phyloP scores from a whole-genome alignment of 2,888 invertebrate genomes.

The Callosobruchus maculatus region DNA sequence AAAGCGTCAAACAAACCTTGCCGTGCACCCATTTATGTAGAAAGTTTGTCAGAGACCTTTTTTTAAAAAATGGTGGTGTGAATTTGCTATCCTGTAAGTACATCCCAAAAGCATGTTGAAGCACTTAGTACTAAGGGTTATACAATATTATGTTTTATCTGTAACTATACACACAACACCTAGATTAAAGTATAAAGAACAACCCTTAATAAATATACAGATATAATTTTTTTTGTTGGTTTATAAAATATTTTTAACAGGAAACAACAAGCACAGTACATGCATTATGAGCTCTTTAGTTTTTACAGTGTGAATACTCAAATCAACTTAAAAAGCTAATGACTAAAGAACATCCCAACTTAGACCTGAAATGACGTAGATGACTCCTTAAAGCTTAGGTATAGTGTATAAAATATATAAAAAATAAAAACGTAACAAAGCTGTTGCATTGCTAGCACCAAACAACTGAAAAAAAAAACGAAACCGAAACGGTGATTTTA shows the following conservation, averaged over 20 bases:
- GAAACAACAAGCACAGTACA: slow-evolving; percentile 46
- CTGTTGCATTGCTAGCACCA: not conserved
- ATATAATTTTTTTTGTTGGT: slow-evolving; percentile 33
- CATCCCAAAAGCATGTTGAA: slow-evolving; percentile 28
- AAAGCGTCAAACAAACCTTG: slow-evolving; percentile 16
- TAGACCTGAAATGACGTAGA: not conserved
- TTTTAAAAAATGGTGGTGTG: slow-evolving; percentile 14
- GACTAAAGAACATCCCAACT: slow-evolving; percentile 2
- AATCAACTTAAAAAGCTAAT: slow-evolving; percentile 23
- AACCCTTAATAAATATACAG: slow-evolving; percentile 40
- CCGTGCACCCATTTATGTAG: slow-evolving; percentile 14
- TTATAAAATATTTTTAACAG: slow-evolving; percentile 44
- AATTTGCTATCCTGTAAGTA: slow-evolving; percentile 22
- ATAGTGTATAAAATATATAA: not conserved
- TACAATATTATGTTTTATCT: slow-evolving; percentile 20
- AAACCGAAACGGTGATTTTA: not conserved
- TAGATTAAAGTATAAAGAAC: slow-evolving; percentile 49
- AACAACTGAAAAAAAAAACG: not conserved
- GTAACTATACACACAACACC: slow-evolving; percentile 48
- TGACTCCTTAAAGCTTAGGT: not conserved
- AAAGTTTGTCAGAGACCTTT: slow-evolving; percentile 18
- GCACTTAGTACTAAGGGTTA: slow-evolving; percentile 20
- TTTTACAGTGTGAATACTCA: slow-evolving; percentile 36
- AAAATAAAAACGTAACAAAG: not conserved
- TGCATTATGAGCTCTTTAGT: slow-evolving; percentile 37